Percentiles rank a stretch among this genome's conserved stretches.
phyloP scores from a whole-genome alignment of 2,888 invertebrate genomes.

The Pimpla rufipes region DNA sequence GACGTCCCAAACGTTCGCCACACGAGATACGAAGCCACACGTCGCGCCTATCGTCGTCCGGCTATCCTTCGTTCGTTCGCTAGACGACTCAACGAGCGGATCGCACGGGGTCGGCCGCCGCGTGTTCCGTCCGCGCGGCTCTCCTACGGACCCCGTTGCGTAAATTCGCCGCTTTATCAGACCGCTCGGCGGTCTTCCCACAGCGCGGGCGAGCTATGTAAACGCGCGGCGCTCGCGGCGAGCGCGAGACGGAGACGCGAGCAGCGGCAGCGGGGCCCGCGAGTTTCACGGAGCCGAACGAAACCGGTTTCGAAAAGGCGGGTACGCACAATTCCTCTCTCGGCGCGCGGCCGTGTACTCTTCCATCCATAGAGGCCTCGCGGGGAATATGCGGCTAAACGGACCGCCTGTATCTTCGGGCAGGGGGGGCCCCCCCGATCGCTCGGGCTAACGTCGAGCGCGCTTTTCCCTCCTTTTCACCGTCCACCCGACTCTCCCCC shows the following conservation, averaged over 20 bases:
- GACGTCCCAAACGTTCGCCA: background rate
- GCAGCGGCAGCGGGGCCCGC: constrained; percentile 40
- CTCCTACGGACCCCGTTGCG: constrained; percentile 42
- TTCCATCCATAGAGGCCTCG: constrained; percentile 68
- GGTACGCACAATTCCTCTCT: constrained; percentile 72
- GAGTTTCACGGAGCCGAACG: constrained; percentile 81
- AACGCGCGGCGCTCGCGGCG: constrained; percentile 75
- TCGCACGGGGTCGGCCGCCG: background rate
- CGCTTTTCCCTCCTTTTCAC: too few species aligned
- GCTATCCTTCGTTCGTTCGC: constrained; percentile 49
- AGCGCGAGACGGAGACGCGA: constrained; percentile 1
- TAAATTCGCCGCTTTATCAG: constrained; percentile 73
- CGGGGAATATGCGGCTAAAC: constrained; percentile 67
- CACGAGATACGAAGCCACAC: background rate
- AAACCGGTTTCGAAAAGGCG: constrained; percentile 81
- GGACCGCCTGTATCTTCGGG: constrained; percentile 55
- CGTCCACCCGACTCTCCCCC: too few species aligned
- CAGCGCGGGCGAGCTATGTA: constrained; percentile 80
- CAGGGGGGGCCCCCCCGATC: too few species aligned
- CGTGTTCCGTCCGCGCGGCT: constrained; percentile 10
- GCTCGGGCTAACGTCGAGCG: too few species aligned
- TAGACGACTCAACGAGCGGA: constrained; percentile 23
- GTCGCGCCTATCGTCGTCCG: constrained; percentile 67
- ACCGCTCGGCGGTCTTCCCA: constrained; percentile 77
- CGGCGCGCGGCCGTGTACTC: constrained; percentile 70